Conservation (phyloP, 2,888 invertebrate genomes). For the Ecliptopera silaceata region DNA sequence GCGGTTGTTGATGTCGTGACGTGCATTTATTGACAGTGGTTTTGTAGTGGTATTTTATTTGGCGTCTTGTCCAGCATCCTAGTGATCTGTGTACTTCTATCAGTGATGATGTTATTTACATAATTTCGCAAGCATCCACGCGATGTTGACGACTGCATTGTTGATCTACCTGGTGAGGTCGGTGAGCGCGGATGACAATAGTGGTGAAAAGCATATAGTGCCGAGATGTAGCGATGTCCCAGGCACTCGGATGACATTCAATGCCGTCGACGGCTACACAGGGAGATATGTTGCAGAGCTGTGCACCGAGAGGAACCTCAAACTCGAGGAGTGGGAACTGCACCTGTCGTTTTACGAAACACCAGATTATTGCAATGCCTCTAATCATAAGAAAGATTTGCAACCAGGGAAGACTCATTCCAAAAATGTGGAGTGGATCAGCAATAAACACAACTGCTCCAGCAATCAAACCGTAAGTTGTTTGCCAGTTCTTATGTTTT, state of each 20-base stretch:
- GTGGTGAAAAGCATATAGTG: conserved; percentile 13
- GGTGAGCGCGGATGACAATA: conserved; percentile 31
- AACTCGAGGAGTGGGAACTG: conserved; percentile 45
- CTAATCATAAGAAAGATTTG: background rate
- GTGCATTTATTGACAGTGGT: too few relatives aligned
- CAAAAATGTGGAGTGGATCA: conserved; percentile 18
- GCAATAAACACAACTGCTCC: conserved; percentile 21
- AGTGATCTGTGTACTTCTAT: too few relatives aligned
- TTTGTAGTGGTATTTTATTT: too few relatives aligned
- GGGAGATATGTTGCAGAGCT: conserved; percentile 58
- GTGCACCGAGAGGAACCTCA: conserved; percentile 44
- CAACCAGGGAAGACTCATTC: conserved; percentile 11
- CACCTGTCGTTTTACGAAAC: conserved; percentile 32
- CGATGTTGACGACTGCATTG: conserved; percentile 43
- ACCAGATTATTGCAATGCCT: conserved; percentile 13
- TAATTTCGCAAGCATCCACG: conserved; percentile 25
- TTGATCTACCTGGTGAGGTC: conserved; percentile 40
- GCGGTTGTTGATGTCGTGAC: too few relatives aligned
- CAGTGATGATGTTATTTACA: conserved; percentile 36
- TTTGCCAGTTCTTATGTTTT: background rate
- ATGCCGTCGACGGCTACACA: conserved; percentile 40
- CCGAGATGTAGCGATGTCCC: conserved; percentile 43
- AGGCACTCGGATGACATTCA: conserved; percentile 37
- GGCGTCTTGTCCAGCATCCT: too few relatives aligned
- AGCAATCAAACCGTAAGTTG: conserved; percentile 15